phyloP scores from a whole-genome alignment of 2,888 invertebrate species.

The Lepidocyrtinus sp. region DNA sequence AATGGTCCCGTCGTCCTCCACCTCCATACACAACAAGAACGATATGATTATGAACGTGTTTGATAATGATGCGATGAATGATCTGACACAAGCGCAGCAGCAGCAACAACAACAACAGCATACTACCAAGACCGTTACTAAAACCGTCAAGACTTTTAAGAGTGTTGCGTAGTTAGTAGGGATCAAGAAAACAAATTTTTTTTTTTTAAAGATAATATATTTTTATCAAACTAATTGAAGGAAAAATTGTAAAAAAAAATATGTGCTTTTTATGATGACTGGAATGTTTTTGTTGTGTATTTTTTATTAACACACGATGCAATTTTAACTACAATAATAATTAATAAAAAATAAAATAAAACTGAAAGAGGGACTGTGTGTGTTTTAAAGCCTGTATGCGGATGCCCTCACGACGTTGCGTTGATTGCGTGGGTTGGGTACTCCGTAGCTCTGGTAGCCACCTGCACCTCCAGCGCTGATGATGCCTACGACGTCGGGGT shows the following conservation, averaged over 20 bases:
- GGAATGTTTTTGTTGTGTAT: not conserved
- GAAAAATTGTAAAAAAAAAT: constrained; percentile 12
- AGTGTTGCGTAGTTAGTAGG: too few relatives aligned
- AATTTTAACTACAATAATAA: constrained; percentile 5
- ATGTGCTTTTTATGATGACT: too few relatives aligned
- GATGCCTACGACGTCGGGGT: constrained; percentile 24
- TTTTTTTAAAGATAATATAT: constrained; percentile 25
- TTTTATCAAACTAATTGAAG: not conserved
- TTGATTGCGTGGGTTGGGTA: constrained; percentile 33
- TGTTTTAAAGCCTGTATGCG: constrained; percentile 20
- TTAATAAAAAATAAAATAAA: not conserved
- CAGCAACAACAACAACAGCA: not conserved
- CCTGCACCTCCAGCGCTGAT: not conserved
- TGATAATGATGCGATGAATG: not conserved
- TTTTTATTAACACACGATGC: not conserved
- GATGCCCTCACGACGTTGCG: constrained; percentile 15
- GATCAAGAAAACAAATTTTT: too few relatives aligned
- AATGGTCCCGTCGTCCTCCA: not conserved
- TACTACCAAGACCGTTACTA: constrained; percentile 22
- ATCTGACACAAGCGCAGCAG: not conserved
- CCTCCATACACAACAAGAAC: too few relatives aligned
- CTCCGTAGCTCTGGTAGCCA: constrained; percentile 13
- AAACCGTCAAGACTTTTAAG: constrained; percentile 40
- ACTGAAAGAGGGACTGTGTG: not conserved
- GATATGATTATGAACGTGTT: not conserved